Conservation (phyloP, 2,797 vertebrate genomes). For the Semotilus atromaculatus region DNA sequence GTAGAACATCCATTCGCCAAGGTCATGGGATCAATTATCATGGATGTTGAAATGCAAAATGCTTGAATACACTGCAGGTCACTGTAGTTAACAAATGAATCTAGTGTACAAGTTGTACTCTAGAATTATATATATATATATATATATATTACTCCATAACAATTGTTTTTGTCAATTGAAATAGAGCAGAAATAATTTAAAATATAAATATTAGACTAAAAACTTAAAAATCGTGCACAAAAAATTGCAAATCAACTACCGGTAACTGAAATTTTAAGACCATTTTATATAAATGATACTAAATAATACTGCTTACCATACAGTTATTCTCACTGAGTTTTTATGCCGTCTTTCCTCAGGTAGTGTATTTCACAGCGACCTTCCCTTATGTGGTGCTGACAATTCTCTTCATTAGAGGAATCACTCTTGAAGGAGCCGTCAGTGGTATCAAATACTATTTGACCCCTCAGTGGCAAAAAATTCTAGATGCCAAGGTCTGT, state of each 20-base stretch:
- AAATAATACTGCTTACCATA: not conserved
- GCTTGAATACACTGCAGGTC: not conserved
- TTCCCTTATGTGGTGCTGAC: slow-evolving; percentile 97
- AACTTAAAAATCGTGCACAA: too few relatives aligned
- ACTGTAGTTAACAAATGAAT: not conserved
- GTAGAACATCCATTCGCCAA: slow-evolving; percentile 38
- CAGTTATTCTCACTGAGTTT: slow-evolving; percentile 8
- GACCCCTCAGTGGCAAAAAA: slow-evolving; percentile 98
- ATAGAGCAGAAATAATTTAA: not conserved
- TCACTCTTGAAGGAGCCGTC: slow-evolving; percentile 93
- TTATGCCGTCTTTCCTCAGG: slow-evolving; percentile 73
- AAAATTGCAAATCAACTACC: not conserved
- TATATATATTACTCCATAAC: too few relatives aligned
- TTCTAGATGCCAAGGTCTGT: slow-evolving; percentile 95
- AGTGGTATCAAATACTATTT: slow-evolving; percentile 96
- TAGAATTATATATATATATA: not conserved
- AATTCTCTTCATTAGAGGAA: slow-evolving; percentile 95
- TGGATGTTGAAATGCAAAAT: not conserved
- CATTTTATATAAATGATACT: not conserved
- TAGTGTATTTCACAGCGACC: slow-evolving; percentile 98
- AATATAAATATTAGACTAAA: not conserved
- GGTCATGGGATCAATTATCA: not conserved
- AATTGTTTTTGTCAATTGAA: not conserved
- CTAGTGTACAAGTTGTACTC: not conserved
- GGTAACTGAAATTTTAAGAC: not conserved